phyloP scores from a whole-genome alignment of 92 coral and sea anemone species.

The Siderastrea radians region DNA sequence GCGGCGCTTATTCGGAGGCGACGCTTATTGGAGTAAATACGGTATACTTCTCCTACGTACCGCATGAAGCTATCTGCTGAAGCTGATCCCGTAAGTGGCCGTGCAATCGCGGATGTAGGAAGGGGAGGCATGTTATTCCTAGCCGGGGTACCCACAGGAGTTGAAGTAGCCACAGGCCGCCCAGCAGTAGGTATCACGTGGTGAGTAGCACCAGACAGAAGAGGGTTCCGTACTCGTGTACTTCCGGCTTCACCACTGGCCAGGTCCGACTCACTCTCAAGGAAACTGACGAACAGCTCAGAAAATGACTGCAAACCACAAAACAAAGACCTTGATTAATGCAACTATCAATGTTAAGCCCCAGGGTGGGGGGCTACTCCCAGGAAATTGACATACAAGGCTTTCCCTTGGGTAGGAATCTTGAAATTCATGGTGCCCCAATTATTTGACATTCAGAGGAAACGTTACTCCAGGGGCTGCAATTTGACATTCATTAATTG shows the following conservation, averaged over 20 bases:
- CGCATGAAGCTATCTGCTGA: constrained; percentile 13
- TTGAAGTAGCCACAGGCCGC: constrained; percentile 74
- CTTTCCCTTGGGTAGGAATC: no score
- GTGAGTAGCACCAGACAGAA: constrained; percentile 73
- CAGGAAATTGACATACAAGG: no score
- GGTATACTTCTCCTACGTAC: not conserved
- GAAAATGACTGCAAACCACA: constrained; percentile 81
- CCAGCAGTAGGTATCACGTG: constrained; percentile 35
- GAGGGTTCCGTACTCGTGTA: constrained; percentile 63
- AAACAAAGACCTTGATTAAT: not conserved
- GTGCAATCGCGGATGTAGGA: constrained; percentile 33
- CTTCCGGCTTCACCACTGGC: constrained; percentile 37
- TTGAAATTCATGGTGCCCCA: no score
- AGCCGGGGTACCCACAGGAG: constrained; percentile 69
- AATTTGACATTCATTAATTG: no score
- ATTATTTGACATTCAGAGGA: no score
- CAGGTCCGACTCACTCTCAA: constrained; percentile 93
- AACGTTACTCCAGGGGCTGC: no score
- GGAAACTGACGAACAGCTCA: constrained; percentile 95
- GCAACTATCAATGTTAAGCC: no score
- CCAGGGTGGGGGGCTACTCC: no score
- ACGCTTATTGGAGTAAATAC: no score
- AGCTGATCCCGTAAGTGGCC: constrained; percentile 19
- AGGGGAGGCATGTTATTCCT: constrained; percentile 39
- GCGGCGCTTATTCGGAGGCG: no score